Evolutionary conservation across 2,888 invertebrate species (phyloP), one percentile per base, ranked within the genome.

Genomic region (Emmelina monodactyla): DNA sequence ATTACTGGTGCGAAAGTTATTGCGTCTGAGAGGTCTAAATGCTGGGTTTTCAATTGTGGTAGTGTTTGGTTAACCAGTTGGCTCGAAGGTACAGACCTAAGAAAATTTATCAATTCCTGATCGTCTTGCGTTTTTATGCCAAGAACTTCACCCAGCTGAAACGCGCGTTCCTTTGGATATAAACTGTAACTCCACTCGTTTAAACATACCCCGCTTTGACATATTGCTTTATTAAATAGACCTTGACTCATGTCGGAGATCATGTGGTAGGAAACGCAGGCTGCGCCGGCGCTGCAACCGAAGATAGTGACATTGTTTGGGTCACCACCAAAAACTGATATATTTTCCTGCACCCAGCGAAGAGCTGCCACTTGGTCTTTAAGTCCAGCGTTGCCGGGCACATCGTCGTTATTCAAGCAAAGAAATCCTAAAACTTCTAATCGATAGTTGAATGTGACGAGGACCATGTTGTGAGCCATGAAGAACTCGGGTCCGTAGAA

Each of bases 361-460:
- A 81, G 44, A 11, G 78, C 81, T n/a, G 71, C 62, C 1, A 70
- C 72, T 55, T 80, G 79, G 41, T 81, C 81, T 53, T 78, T 81
- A 31, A 81, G 46, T 0, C 81, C 81, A 2, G 80, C 80, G 36
- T 81, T 81, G 1, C 81, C 81, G 0, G 79, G 69, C 1, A 79
- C 72, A 37, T 76, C 69, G 39, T 76, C 73, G 13, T 48, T 76
- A 43, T 76, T 71, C 2, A 80, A 56, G 45, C 78, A 75, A 2
- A 81, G 50, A 38, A 81, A 81, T 2, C 81, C 81, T 3, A 82
- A 50, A 2, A 72, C 78, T 58, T 79, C 81, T 22, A 81, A 46
- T 48, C 81, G 64, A 40, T 82, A 82, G 50, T 82, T 82, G 13
- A 79, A 53, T 4, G 81, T 82, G 28, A 81, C 78, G 32, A 82